These are phyloP conservation scores for Chloroceryle aenea DNA, from an alignment of 2,113 vertebrate species.

Conservation along the genomic window DNA sequence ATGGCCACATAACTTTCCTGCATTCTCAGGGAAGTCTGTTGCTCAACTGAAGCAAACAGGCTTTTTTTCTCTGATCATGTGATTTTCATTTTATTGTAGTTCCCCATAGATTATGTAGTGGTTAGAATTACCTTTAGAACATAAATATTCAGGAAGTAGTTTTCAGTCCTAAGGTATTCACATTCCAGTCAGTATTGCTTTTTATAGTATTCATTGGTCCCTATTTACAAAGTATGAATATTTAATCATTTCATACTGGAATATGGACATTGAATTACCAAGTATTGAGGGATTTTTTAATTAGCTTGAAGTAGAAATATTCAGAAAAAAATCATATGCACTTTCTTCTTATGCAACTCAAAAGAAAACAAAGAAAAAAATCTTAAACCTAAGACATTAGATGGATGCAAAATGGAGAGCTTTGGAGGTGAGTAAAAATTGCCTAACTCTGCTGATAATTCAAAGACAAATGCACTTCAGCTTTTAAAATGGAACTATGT, in stretches of 20 bases:
- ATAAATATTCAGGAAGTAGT: background rate
- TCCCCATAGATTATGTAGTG: background rate
- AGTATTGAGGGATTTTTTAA: background rate
- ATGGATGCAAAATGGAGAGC: background rate
- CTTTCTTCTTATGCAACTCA: background rate
- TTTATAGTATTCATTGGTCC: background rate
- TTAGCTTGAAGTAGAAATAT: background rate
- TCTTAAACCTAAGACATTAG: background rate
- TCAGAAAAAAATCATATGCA: background rate
- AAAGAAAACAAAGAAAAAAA: background rate
- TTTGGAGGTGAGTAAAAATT: background rate
- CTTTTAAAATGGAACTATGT: background rate
- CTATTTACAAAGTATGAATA: background rate
- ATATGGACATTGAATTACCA: background rate
- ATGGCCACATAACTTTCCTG: background rate
- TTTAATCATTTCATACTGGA: background rate
- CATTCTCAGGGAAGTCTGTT: background rate
- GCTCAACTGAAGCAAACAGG: background rate
- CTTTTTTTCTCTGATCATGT: background rate
- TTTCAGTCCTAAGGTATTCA: background rate
- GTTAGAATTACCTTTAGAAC: background rate
- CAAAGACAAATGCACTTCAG: background rate
- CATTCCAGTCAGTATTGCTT: background rate
- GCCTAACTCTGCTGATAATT: background rate
- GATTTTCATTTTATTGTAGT: background rate